A percentile compares a stretch with the other conserved stretches of the same genome.
Conservation (phyloP, 2,113 vertebrate genomes). For the Oncorhynchus clarkii region DNA sequence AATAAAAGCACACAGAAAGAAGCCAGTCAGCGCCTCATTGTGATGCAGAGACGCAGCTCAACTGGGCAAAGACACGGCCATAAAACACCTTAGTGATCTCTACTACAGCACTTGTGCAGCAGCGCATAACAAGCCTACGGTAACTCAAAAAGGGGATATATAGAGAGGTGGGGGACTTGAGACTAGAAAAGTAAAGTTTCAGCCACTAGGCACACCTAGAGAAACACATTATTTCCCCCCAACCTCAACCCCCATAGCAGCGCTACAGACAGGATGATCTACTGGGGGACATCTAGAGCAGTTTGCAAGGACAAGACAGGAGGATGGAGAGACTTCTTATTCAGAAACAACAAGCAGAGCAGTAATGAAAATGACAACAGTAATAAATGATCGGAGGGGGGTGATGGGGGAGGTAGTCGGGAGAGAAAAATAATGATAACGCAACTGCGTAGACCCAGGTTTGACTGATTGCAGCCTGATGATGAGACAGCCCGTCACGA, state of each 20-base stretch:
- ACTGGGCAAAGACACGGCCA: slow-evolving; percentile 3
- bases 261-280: not conserved
- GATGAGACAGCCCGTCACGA: slow-evolving; percentile 72
- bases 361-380: not conserved
- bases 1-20: not conserved
- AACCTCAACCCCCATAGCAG: not conserved
- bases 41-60: slow-evolving; percentile 5
- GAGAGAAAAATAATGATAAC: slow-evolving; percentile 73
- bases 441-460: slow-evolving; percentile 99
- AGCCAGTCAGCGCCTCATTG: not conserved
- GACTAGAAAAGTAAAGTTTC: not conserved
- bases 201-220: not conserved
- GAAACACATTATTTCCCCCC: not conserved
- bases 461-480: slow-evolving; percentile 96
- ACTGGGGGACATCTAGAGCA: not conserved
- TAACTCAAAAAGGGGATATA: not conserved
- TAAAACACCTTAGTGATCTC: not conserved
- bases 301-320: slow-evolving; percentile 7
- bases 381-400: not conserved
- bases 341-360: not conserved
- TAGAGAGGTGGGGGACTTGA: not conserved
- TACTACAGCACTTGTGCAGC: not conserved
- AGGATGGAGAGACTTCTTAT: not conserved
- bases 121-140: not conserved
- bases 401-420: not conserved